Conservation (phyloP, 2,113 vertebrate genomes). For the Pleuronectes platessa region DNA sequence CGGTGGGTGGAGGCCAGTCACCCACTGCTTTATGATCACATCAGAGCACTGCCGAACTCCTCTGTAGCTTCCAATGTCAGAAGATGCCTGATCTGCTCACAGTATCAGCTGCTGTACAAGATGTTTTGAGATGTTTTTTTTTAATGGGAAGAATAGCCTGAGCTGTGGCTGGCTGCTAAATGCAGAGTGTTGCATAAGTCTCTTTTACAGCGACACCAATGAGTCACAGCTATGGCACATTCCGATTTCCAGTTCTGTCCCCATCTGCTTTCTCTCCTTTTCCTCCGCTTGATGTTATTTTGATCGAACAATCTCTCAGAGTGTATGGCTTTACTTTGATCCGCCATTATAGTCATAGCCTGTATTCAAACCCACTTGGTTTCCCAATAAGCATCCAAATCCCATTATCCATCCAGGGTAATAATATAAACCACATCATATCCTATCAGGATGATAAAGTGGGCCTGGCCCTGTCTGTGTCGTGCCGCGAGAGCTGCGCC, state of each 20-base stretch:
- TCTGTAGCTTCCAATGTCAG: slow-evolving; percentile 15
- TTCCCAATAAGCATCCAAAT: slow-evolving; percentile 68
- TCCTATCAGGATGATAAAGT: slow-evolving; percentile 75
- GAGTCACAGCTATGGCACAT: slow-evolving; percentile 64
- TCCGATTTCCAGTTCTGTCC: slow-evolving; percentile 60
- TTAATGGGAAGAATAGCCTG: slow-evolving; percentile 24
- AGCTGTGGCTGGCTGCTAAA: slow-evolving; percentile 52
- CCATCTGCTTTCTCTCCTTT: slow-evolving; percentile 53
- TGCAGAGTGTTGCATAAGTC: slow-evolving; percentile 54
- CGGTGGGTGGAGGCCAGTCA: slow-evolving; percentile 39
- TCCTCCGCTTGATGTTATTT: slow-evolving; percentile 50
- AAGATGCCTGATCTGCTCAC: slow-evolving; percentile 25
- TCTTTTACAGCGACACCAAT: slow-evolving; percentile 47
- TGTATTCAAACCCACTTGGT: slow-evolving; percentile 55
- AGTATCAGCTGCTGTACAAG: slow-evolving; percentile 11
- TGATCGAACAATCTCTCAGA: slow-evolving; percentile 52
- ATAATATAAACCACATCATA: slow-evolving; percentile 72
- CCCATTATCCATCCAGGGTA: slow-evolving; percentile 70
- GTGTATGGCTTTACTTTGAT: slow-evolving; percentile 55
- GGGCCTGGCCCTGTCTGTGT: slow-evolving; percentile 47
- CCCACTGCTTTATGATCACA: slow-evolving; percentile 42
- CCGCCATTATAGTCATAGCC: slow-evolving; percentile 43
- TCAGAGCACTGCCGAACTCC: slow-evolving; percentile 26
- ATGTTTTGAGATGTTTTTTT: slow-evolving; percentile 35
- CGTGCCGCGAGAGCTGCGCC: slow-evolving; percentile 44